These are phyloP conservation scores for Nephotettix cincticeps DNA, from an alignment of 1,140 invertebrate genomes.

Conservation along the genomic window DNA sequence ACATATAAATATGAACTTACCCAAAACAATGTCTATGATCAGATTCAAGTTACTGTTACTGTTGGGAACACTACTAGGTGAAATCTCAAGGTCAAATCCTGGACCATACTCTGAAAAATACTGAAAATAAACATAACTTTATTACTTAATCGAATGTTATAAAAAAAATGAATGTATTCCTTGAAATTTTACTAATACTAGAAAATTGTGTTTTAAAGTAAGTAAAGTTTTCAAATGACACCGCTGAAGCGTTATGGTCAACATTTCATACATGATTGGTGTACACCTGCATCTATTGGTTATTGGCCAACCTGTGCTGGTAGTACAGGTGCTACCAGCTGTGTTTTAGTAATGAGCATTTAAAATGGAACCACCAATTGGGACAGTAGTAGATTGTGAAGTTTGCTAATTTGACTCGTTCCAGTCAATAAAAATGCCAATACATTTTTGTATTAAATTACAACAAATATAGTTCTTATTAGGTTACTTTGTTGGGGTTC, in stretches of 20 bases:
- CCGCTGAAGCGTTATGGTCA: neutral
- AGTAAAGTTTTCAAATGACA: neutral
- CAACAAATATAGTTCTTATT: too few species aligned
- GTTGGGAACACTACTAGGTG: constrained; percentile 29
- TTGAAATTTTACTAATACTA: neutral
- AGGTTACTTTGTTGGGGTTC: too few species aligned
- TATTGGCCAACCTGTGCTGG: too few species aligned
- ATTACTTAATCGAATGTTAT: constrained; percentile 1
- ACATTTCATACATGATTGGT: too few species aligned
- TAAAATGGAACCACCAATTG: too few species aligned
- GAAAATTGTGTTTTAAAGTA: neutral
- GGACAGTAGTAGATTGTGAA: too few species aligned
- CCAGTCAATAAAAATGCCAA: too few species aligned
- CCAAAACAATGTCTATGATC: neutral
- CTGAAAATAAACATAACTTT: constrained; percentile 45
- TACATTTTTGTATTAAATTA: too few species aligned
- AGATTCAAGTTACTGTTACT: neutral
- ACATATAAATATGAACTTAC: neutral
- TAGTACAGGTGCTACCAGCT: too few species aligned
- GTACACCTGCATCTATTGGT: too few species aligned
- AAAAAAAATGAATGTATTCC: neutral
- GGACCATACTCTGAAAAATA: constrained; percentile 61
- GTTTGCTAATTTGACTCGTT: too few species aligned
- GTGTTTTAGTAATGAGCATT: too few species aligned
- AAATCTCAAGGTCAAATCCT: constrained; percentile 56